Percentiles rank a stretch among this genome's conserved stretches.
Evolutionary conservation across 2,113 vertebrate genomes (phyloP).

Genomic region (Nannospalax galili): DNA sequence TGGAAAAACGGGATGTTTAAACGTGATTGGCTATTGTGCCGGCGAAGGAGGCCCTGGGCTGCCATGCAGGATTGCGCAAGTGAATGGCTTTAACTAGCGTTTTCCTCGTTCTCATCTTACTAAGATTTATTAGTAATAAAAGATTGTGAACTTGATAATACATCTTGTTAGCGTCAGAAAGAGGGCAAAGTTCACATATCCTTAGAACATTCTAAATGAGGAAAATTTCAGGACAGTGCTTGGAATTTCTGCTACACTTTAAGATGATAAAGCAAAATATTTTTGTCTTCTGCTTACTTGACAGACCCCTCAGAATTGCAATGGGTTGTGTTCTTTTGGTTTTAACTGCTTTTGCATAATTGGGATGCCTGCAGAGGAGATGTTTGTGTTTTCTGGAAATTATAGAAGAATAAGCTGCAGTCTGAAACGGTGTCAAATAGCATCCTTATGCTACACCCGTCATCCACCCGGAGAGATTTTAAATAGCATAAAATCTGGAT

Average conservation of each 20-base stretch:
- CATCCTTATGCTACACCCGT: not conserved
- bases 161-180: not conserved
- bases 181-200: not conserved
- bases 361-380: not conserved
- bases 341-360: constrained; percentile 37
- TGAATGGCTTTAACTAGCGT: not conserved
- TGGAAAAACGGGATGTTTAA: not conserved
- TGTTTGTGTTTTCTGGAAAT: constrained; percentile 52
- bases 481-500: not conserved
- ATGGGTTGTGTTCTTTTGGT: not conserved
- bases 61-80: not conserved
- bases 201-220: not conserved
- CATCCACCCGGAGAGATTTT: not conserved
- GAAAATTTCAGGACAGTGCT: not conserved
- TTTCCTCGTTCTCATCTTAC: not conserved
- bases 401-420: not conserved
- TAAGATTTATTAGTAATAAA: not conserved
- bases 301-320: constrained; percentile 14
- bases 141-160: not conserved
- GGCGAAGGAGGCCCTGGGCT: not conserved
- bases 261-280: constrained; percentile 26
- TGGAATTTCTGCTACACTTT: not conserved
- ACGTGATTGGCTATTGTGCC: not conserved
- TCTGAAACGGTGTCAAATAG: not conserved
- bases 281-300: constrained; percentile 5